Conservation (phyloP, 1,140 invertebrate genomes). For the Myzus persicae region DNA sequence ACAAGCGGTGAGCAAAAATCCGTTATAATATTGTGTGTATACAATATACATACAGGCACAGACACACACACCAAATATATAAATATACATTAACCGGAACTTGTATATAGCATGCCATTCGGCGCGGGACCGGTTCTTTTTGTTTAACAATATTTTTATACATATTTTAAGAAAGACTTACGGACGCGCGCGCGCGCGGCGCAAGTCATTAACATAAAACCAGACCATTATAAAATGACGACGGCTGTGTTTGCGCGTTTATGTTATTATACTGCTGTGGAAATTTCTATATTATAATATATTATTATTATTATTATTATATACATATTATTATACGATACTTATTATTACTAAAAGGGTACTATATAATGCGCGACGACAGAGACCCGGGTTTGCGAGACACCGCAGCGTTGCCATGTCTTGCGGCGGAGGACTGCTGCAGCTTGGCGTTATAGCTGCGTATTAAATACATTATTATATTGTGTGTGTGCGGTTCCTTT, state of each 20-base stretch:
- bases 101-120: constrained; percentile 15
- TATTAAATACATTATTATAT: neutral
- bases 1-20: constrained; percentile 33
- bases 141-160: constrained; percentile 58
- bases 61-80: neutral
- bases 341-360: constrained; percentile 37
- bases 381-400: neutral
- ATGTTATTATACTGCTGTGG: constrained; percentile 47
- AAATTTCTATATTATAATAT: constrained; percentile 38
- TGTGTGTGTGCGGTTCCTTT: constrained; percentile 9
- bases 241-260: neutral
- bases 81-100: constrained; percentile 50
- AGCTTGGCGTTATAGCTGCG: neutral
- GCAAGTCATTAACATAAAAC: constrained; percentile 46
- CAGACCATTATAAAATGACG: constrained; percentile 52
- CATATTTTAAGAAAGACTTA: constrained; percentile 47
- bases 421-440: neutral
- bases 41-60: neutral
- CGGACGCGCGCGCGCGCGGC: neutral
- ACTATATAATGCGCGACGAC: neutral
- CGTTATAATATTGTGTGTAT: constrained; percentile 24
- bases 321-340: constrained; percentile 24
- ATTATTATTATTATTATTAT: constrained; percentile 5
- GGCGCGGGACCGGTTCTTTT: constrained; percentile 56
- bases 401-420: constrained; percentile 20